Evolutionary conservation across 2,888 invertebrate species (phyloP), one percentile per base, ranked within the genome.

Genomic region (Tuta absoluta): DNA sequence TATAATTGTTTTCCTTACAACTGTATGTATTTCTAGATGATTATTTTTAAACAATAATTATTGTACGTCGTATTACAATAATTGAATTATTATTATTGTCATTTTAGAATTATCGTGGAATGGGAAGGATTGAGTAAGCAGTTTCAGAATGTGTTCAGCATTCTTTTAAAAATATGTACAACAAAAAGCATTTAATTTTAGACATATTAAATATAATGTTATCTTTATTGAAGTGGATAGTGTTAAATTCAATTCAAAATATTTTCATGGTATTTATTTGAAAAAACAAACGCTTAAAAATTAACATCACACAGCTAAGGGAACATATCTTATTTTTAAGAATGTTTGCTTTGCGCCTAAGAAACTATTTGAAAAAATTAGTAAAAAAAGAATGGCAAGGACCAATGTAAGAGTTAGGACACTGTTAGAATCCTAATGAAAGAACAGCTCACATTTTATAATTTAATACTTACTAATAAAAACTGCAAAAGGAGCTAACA

Each of bases 121-220:
- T 76, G 82, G 82, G 80, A 80, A 81, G 81, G 81, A 76, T 74
- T 75, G 77, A 70, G 72, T 73, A 68, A 74, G 73, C 75, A 74
- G 74, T 75, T 72, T 69, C 68, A 71, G 77, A 73, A 75, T 80
- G 78, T 72, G 73, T 67, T 70, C 41, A 58, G 71, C 78, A 79
- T 78, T 80, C 82, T 48, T 79, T 82, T 82, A 66, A 73, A 79
- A 77, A 81, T 84, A 88, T 91, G 91, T 91, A 91, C 91, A 91
- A 91, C 86, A 87, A 77, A 81, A 90, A 89, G 91, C 91, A 91
- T 91, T 91, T 91, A 91, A 90, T 89, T 90, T 89, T 91, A 91
- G 89, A 87, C 84, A 86, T 89, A 89, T 87, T 81, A 84, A 87
- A 86, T 86, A 83, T 89, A 87, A 87, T 85, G 83, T 86, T 86